Base-by-base conservation (phyloP, 2,797 vertebrate species). In the Forpus xanthops region DNA sequence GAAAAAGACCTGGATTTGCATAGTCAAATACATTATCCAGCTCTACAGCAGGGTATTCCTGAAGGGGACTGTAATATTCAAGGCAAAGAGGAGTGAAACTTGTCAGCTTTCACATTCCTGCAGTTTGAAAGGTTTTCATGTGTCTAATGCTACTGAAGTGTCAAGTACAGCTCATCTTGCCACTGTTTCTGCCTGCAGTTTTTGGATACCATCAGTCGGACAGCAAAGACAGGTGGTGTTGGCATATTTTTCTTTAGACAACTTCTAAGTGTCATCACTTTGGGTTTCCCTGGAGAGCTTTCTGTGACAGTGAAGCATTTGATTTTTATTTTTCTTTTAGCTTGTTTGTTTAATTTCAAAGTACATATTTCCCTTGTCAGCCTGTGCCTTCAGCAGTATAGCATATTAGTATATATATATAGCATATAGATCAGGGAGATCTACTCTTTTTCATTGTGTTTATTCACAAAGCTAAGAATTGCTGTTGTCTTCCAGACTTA, bases 401-500 rank as follows among this genome's bases (percentile, higher is more conserved):
- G n/a, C n/a, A n/a, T n/a, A n/a, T n/a, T n/a, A n/a, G n/a, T n/a
- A n/a, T n/a, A n/a, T n/a, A n/a, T n/a, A n/a, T n/a, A n/a, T n/a
- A n/a, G n/a, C n/a, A n/a, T n/a, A n/a, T n/a, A n/a, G n/a, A n/a
- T 33, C 30, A 35, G 31, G 55, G 82, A 95, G 11, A 37, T 53
- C 41, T 72, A 21, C 74, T 94, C 30, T 75, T 94, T 85, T 66
- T 60, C 21, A 72, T 18, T 86, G 31, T 16, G 30, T 91, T 92
- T 65, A 56, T 93, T 93, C 71, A 77, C 47, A 78, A 74, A 96
- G 71, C 91, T 94, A 88, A 91, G 58, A 80, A 52, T 74, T 91
- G n/a, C 28, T 94, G 35, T 42, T 97, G 67, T 91, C 92, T 96
- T 98, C 77, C 97, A 99, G 99, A 99, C 98, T 25, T 99, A 99